A percentile compares a stretch with the other conserved stretches of the same genome.
Conservation (phyloP, 2,888 invertebrate species). For the Pandemis heparana region DNA sequence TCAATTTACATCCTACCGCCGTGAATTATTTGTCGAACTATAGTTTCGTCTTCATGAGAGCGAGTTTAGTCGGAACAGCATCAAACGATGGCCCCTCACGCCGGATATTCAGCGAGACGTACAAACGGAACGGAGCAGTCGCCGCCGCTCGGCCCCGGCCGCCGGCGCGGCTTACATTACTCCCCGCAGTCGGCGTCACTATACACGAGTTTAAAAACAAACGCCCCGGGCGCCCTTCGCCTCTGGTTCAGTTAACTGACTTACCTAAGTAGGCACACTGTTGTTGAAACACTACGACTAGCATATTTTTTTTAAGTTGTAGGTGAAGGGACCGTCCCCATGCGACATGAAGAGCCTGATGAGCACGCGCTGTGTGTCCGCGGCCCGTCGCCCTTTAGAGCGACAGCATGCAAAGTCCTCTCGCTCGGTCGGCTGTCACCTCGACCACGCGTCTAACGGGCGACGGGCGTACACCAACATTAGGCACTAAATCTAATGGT, state of each 20-base stretch:
- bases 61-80: not conserved
- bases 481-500: constrained; percentile 38
- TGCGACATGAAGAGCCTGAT: constrained; percentile 15
- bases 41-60: too few relatives aligned
- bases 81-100: not conserved
- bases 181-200: constrained; percentile 55
- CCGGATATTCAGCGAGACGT: not conserved
- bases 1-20: too few relatives aligned
- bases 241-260: constrained; percentile 32
- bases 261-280: constrained; percentile 38
- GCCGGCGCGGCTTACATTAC: not conserved
- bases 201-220: constrained; percentile 77
- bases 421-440: not conserved
- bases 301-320: constrained; percentile 37
- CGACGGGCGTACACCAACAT: constrained; percentile 1
- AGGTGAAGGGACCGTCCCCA: constrained; percentile 10
- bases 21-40: too few relatives aligned
- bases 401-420: not conserved
- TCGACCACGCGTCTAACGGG: not conserved
- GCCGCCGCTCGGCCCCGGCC: not conserved
- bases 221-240: constrained; percentile 64
- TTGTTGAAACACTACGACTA: constrained; percentile 41
- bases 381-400: not conserved
- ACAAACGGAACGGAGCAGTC: not conserved
- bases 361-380: not conserved